A percentile compares a stretch with the other conserved stretches of the same genome.
phyloP scores from a whole-genome alignment of 35 echinoderm and acorn worm species.

The Heliocidaris tuberculata region DNA sequence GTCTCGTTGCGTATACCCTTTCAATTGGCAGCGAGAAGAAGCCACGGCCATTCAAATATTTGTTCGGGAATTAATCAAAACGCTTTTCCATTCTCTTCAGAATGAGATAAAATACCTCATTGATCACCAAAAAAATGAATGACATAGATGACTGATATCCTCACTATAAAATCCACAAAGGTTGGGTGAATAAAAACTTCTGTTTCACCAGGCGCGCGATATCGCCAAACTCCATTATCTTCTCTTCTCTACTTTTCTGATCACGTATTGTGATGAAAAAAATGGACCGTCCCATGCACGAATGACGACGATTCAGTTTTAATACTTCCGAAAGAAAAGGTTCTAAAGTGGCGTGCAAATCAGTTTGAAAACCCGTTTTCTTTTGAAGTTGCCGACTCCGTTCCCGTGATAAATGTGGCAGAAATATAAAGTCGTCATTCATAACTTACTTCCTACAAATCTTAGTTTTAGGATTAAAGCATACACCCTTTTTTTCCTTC shows the following conservation, averaged over 20 bases:
- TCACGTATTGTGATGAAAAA: not conserved
- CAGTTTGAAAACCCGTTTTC: not conserved
- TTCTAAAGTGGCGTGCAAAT: not conserved
- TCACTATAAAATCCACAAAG: not conserved
- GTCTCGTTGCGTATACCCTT: not conserved
- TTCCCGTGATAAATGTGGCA: not conserved
- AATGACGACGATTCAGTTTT: constrained; percentile 1
- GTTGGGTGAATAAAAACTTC: not conserved
- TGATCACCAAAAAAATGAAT: not conserved
- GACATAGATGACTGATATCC: not conserved
- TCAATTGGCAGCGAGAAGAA: not conserved
- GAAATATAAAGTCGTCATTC: not conserved
- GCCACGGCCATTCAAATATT: not conserved
- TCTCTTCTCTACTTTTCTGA: not conserved
- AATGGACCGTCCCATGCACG: not conserved
- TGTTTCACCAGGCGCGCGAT: not conserved
- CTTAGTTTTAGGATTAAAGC: no score
- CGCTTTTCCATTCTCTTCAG: not conserved
- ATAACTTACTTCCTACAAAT: not conserved
- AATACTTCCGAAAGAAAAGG: not conserved
- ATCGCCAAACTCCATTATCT: not conserved
- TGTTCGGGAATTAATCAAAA: not conserved
- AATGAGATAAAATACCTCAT: not conserved
- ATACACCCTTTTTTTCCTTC: no score
- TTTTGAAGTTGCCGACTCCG: not conserved